These are phyloP conservation scores for Stenodera caucasica DNA, from an alignment of 2,888 invertebrate species.

Conservation along the genomic window DNA sequence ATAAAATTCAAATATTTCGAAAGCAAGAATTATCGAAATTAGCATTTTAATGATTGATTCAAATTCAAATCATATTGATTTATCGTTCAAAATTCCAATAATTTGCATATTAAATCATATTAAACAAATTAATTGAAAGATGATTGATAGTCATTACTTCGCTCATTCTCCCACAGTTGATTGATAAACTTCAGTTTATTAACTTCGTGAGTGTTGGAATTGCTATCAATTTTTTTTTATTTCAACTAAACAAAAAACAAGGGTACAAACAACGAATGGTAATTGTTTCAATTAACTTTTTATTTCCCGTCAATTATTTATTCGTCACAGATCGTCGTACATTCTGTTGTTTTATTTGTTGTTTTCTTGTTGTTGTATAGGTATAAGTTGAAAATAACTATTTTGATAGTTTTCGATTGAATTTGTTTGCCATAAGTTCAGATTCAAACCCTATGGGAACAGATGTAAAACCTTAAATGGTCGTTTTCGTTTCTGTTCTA, in stretches of 20 bases:
- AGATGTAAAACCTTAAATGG: constrained; percentile 47
- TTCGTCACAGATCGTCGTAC: constrained; percentile 9
- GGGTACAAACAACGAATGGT: constrained; percentile 9
- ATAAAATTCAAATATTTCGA: background rate
- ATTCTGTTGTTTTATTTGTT: background rate
- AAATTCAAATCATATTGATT: background rate
- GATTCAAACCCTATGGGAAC: constrained; percentile 52
- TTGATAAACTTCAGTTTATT: background rate
- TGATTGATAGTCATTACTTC: background rate
- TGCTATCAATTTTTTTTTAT: too few relatives aligned
- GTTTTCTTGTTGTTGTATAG: background rate
- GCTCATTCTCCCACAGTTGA: background rate
- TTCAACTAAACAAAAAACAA: background rate
- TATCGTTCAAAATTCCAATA: too few relatives aligned
- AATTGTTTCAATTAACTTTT: constrained; percentile 19
- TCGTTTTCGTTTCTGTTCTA: constrained; percentile 51
- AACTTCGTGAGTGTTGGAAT: constrained; percentile 3
- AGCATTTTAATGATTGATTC: background rate
- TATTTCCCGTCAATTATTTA: constrained; percentile 11
- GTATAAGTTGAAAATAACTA: constrained; percentile 18
- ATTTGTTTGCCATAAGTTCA: constrained; percentile 41
- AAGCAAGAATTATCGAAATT: background rate
- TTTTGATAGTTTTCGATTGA: constrained; percentile 39
- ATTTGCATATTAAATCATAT: background rate
- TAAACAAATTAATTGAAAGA: background rate